These are phyloP conservation scores for Hydra vulgaris DNA, from an alignment of 30 jellyfish, hydroid and myxozoan species.

Conservation along the genomic window DNA sequence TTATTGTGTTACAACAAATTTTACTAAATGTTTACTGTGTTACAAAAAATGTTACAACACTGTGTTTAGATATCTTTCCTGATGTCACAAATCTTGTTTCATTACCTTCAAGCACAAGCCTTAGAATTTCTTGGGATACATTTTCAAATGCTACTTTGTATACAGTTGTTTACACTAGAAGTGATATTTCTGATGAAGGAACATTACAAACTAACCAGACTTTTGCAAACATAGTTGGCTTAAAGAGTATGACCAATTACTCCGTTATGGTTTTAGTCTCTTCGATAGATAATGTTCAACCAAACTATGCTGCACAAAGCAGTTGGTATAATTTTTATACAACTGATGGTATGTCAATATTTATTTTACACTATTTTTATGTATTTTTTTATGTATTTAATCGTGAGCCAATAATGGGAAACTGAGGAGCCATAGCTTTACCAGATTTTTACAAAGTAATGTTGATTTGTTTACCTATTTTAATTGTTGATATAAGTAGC, in stretches of 20 bases:
- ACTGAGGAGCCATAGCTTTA: too few relatives aligned
- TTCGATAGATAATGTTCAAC: neutral
- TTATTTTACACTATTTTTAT: too few relatives aligned
- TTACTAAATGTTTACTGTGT: too few relatives aligned
- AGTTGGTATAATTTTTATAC: neutral
- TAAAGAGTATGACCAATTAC: neutral
- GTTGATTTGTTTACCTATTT: too few relatives aligned
- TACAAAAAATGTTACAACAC: too few relatives aligned
- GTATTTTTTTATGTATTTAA: too few relatives aligned
- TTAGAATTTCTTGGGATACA: neutral
- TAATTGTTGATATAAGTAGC: too few relatives aligned
- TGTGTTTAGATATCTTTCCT: neutral
- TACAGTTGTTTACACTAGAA: neutral
- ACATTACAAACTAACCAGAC: neutral
- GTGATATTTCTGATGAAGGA: neutral
- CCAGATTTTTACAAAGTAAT: too few relatives aligned
- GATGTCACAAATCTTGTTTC: neutral
- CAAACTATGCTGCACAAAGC: neutral
- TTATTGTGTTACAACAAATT: too few relatives aligned
- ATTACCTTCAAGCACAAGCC: neutral
- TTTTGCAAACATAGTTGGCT: neutral
- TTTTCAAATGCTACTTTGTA: neutral
- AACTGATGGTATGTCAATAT: neutral
- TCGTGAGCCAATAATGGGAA: too few relatives aligned
- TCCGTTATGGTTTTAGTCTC: neutral